A percentile compares a stretch with the other conserved stretches of the same genome.
Evolutionary conservation across 2,113 vertebrate genomes (phyloP).

Genomic region (Regulus satrapa): DNA sequence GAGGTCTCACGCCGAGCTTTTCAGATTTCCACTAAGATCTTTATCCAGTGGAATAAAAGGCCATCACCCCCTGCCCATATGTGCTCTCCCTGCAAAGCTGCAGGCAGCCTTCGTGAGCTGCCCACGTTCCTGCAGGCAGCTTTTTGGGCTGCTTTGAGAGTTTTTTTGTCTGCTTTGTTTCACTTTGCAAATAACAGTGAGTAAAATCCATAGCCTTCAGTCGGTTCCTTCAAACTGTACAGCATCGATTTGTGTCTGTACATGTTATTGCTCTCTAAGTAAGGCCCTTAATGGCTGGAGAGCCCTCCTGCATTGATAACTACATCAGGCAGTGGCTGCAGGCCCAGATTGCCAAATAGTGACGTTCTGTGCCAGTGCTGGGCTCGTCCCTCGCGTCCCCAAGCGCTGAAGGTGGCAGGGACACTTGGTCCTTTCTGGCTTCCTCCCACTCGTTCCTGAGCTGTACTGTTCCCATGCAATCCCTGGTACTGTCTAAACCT

Average conservation of each 20-base stretch:
- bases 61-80: slow-evolving; percentile 27
- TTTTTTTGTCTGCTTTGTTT: background rate
- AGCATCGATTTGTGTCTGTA: background rate
- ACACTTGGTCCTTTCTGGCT: background rate
- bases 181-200: background rate
- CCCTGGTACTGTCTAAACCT: background rate
- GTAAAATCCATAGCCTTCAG: background rate
- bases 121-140: slow-evolving; percentile 12
- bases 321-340: background rate
- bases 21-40: slow-evolving; percentile 29
- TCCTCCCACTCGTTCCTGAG: background rate
- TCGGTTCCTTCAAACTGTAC: background rate
- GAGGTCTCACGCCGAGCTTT: background rate
- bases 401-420: background rate
- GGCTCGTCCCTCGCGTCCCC: background rate
- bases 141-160: background rate
- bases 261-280: background rate
- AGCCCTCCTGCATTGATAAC: background rate
- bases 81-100: slow-evolving; percentile 31
- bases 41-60: slow-evolving; percentile 32
- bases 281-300: background rate
- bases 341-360: background rate
- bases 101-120: background rate
- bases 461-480: background rate
- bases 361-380: rapidly evolving